Conservation (phyloP, 2,113 vertebrate genomes). For the Lonchura striata region DNA sequence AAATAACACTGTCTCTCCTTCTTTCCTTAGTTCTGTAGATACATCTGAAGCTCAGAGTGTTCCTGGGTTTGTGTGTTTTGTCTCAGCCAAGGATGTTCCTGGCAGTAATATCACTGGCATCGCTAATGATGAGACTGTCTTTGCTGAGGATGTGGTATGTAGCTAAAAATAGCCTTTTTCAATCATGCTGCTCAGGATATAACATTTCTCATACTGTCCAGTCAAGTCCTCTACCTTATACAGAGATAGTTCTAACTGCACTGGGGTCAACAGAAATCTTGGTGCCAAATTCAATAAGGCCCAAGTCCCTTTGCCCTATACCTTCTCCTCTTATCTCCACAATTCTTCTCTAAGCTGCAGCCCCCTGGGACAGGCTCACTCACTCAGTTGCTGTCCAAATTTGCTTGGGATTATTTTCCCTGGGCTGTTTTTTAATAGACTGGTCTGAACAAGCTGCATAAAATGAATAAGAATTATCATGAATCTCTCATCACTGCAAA, state of each 20-base stretch:
- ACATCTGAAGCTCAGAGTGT: conserved; percentile 73
- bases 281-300: not conserved
- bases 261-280: not conserved
- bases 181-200: not conserved
- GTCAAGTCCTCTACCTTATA: not conserved
- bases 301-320: not conserved
- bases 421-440: not conserved
- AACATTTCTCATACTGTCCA: not conserved
- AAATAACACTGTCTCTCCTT: not conserved
- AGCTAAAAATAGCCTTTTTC: not conserved
- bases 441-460: not conserved
- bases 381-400: not conserved
- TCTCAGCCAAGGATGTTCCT: conserved; percentile 84
- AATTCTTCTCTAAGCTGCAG: not conserved
- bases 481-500: not conserved
- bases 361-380: not conserved
- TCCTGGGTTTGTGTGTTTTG: conserved; percentile 84
- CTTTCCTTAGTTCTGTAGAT: conserved; percentile 82
- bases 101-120: conserved; percentile 84
- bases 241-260: not conserved
- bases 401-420: not conserved
- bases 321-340: not conserved
- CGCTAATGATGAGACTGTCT: conserved; percentile 82
- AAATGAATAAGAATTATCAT: not conserved
- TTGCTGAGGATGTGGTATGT: conserved; percentile 82